Evolutionary conservation across 2,113 vertebrate genomes (phyloP).

Genomic region (Crotalus horridus): DNA sequence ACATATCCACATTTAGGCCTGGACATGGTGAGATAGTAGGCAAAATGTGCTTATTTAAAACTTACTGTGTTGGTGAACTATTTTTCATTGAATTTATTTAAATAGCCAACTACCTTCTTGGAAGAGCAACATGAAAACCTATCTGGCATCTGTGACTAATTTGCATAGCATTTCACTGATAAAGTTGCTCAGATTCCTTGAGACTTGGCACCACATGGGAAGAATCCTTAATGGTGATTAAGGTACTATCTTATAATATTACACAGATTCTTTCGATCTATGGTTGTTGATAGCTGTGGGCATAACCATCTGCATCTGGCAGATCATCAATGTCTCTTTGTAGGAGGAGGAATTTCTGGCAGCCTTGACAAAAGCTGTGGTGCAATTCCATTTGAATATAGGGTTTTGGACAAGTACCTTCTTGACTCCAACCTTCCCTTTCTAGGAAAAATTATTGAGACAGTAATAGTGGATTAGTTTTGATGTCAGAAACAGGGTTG

Average conservation of each 20-base stretch:
- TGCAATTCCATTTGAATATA: neutral
- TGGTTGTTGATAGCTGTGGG: neutral
- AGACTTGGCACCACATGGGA: neutral
- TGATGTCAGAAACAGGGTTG: neutral
- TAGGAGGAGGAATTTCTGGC: neutral
- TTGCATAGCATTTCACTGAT: neutral
- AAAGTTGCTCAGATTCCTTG: neutral
- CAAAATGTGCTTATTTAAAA: neutral
- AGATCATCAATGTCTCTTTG: neutral
- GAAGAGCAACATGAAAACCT: neutral
- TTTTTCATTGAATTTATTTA: neutral
- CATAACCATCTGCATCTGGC: neutral
- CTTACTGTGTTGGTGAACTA: neutral
- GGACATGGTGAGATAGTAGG: neutral
- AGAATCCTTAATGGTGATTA: neutral
- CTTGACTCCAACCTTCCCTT: neutral
- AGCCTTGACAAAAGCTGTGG: neutral
- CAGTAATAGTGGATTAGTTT: neutral
- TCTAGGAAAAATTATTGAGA: neutral
- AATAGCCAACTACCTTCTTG: neutral
- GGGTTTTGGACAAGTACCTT: neutral
- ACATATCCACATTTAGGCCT: neutral
- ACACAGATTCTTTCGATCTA: neutral
- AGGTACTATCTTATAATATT: neutral
- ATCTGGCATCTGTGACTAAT: neutral